Conservation (phyloP, 2,113 vertebrate genomes). For the Ornithorhynchus anatinus region DNA sequence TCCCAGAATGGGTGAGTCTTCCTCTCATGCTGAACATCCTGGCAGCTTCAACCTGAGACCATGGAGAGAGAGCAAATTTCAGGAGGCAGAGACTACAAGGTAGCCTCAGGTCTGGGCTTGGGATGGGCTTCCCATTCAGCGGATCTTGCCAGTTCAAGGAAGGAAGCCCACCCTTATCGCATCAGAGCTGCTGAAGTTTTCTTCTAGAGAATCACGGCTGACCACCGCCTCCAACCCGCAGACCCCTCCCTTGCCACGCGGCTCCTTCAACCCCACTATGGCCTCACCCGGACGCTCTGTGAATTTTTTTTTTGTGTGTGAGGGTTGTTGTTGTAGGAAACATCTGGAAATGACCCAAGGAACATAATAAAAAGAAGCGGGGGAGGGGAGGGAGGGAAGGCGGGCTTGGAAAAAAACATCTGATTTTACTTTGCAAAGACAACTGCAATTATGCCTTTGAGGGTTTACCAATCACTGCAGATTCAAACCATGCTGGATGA, state of each 20-base stretch:
- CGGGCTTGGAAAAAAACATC: conserved; percentile 57
- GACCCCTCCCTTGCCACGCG: conserved; percentile 64
- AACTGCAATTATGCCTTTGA: conserved; percentile 59
- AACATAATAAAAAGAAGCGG: conserved; percentile 22
- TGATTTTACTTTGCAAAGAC: conserved; percentile 75
- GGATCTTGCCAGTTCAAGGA: too few relatives aligned
- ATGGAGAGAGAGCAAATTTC: accelerated
- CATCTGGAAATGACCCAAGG: conserved; percentile 67
- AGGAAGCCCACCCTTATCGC: too few relatives aligned
- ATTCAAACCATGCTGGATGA: conserved; percentile 68
- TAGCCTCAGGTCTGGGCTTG: too few relatives aligned
- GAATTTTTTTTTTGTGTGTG: conserved; percentile 26
- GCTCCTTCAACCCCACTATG: conserved; percentile 40
- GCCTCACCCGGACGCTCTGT: conserved; percentile 18
- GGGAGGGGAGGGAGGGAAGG: not conserved
- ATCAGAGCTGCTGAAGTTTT: too few relatives aligned
- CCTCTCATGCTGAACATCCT: accelerated
- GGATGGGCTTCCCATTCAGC: too few relatives aligned
- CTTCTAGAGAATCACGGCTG: too few relatives aligned
- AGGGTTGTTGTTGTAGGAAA: conserved; percentile 63
- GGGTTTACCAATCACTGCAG: conserved; percentile 59
- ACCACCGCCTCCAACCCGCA: not conserved
- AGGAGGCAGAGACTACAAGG: too few relatives aligned
- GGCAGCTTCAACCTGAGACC: not conserved
- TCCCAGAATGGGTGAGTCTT: too few relatives aligned